phyloP scores from a whole-genome alignment of 2,888 invertebrate genomes.

The Amphipyra berbera region DNA sequence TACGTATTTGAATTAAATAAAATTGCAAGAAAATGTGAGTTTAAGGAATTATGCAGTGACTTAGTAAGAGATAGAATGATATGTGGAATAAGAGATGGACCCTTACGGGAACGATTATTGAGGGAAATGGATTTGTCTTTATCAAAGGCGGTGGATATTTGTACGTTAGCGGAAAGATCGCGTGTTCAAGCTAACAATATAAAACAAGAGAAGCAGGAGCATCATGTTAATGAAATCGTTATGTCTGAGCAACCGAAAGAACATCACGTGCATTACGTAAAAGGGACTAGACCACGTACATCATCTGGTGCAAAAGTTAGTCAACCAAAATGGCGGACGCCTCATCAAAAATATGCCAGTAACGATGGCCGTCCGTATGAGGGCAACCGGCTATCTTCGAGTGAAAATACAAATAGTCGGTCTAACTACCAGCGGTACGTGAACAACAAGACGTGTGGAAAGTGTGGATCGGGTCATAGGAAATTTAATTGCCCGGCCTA shows the following conservation, averaged over 20 bases:
- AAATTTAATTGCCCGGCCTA: too few relatives aligned
- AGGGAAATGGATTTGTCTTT: constrained; percentile 43
- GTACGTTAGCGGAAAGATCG: constrained; percentile 35
- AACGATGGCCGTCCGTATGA: too few relatives aligned
- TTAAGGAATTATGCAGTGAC: constrained; percentile 41
- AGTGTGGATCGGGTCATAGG: constrained; percentile 45
- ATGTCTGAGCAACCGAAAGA: too few relatives aligned
- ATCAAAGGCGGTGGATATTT: constrained; percentile 41
- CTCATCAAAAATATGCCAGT: too few relatives aligned
- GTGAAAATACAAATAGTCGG: too few relatives aligned
- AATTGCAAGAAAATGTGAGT: constrained; percentile 48
- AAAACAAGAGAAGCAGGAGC: constrained; percentile 17
- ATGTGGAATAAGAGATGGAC: constrained; percentile 43
- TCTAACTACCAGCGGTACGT: not conserved
- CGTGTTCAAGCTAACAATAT: constrained; percentile 32
- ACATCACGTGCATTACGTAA: not conserved
- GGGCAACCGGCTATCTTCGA: too few relatives aligned
- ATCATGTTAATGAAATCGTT: not conserved
- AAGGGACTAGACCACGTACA: too few relatives aligned
- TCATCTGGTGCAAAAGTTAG: not conserved
- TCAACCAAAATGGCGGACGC: too few relatives aligned
- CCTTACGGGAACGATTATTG: constrained; percentile 41
- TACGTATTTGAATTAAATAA: constrained; percentile 44
- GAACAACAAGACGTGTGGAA: constrained; percentile 5
- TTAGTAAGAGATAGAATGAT: constrained; percentile 49